phyloP scores from a whole-genome alignment of 1,140 invertebrate genomes.

The Varroa destructor region DNA sequence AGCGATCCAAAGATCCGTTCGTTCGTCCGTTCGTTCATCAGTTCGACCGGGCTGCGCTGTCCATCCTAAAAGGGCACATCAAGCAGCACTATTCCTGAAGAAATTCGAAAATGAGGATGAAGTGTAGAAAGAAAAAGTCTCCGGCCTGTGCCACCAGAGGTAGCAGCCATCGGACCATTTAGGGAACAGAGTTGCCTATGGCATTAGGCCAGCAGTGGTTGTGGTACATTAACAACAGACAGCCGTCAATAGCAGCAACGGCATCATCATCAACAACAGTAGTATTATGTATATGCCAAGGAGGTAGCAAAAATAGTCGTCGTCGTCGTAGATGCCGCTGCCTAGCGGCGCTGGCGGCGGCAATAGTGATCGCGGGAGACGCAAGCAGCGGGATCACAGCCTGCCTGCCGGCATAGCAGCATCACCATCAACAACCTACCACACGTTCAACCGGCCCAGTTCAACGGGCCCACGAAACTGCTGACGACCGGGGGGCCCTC shows the following conservation, averaged over 20 bases:
- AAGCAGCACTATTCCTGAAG: not conserved
- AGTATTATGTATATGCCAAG: too few relatives aligned
- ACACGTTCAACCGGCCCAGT: not conserved
- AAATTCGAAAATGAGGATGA: too few relatives aligned
- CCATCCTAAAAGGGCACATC: not conserved
- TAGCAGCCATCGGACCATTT: not conserved
- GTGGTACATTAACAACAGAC: too few relatives aligned
- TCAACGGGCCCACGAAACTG: not conserved
- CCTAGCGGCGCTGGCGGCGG: not conserved
- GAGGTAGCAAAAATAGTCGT: too few relatives aligned
- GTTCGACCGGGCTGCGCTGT: not conserved
- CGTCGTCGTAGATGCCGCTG: not conserved
- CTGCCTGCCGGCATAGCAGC: not conserved
- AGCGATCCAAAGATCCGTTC: not conserved
- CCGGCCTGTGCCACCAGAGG: not conserved
- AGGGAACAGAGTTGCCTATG: slow-evolving; percentile 6
- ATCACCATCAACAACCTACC: not conserved
- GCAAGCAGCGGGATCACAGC: not conserved
- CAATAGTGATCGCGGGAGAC: not conserved
- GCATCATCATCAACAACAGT: too few relatives aligned
- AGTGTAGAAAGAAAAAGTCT: too few relatives aligned
- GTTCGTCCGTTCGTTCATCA: slow-evolving; percentile 1
- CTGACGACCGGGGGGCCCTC: slow-evolving; percentile 1
- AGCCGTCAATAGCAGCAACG: too few relatives aligned
- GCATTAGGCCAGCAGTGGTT: not conserved